Evolutionary conservation across 2,797 vertebrate genomes (phyloP).

Genomic region (Cheirogaleus major): DNA sequence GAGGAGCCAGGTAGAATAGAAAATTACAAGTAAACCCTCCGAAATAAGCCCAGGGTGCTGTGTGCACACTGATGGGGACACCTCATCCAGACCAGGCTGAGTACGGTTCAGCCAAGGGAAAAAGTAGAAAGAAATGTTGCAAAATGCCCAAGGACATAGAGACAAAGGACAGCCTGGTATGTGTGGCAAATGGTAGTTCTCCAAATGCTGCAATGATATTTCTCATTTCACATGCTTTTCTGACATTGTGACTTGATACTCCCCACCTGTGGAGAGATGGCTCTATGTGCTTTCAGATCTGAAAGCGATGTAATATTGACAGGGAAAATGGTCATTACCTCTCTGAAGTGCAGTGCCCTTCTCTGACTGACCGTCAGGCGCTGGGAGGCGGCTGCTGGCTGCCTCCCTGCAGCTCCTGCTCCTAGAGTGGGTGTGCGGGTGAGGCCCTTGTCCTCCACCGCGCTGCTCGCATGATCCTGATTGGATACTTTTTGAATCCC

Average conservation of each 20-base stretch:
- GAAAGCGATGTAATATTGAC: background rate
- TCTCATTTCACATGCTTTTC: background rate
- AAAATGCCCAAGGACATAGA: background rate
- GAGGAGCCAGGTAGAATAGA: background rate
- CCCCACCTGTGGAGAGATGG: background rate
- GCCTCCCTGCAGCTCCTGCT: too few species aligned
- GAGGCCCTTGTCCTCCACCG: too few species aligned
- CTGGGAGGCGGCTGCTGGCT: too few species aligned
- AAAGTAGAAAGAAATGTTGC: background rate
- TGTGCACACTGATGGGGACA: background rate
- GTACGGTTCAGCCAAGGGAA: background rate
- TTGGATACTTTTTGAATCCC: too few species aligned
- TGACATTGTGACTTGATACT: background rate
- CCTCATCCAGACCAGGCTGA: background rate
- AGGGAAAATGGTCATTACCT: too few species aligned
- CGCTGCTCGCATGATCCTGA: too few species aligned
- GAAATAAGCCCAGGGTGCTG: background rate
- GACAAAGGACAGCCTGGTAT: background rate
- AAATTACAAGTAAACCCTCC: background rate
- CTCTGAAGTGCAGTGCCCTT: too few species aligned
- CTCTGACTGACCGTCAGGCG: too few species aligned
- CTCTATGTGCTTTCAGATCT: background rate
- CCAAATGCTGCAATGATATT: background rate
- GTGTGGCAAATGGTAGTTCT: background rate
- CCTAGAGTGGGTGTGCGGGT: too few species aligned